Percentiles rank a stretch among this genome's conserved stretches.
Evolutionary conservation across 2,888 invertebrate genomes (phyloP).

Genomic region (Dryobotodes eremita): DNA sequence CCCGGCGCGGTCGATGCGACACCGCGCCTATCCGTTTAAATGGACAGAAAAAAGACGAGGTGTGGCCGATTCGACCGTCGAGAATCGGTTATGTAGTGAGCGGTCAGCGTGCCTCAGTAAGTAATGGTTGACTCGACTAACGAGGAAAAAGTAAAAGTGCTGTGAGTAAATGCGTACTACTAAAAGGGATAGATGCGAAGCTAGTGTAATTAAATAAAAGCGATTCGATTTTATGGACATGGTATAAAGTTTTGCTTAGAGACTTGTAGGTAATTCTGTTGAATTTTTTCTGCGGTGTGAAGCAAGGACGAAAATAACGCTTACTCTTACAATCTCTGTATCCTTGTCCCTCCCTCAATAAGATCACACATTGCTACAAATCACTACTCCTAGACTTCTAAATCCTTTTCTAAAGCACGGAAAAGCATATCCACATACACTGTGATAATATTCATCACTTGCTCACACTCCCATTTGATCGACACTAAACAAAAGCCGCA

Average conservation of each 20-base stretch:
- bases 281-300: background rate
- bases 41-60: conserved; percentile 81
- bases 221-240: conserved; percentile 3
- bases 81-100: conserved; percentile 62
- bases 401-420: conserved; percentile 11
- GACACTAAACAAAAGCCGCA: conserved; percentile 59
- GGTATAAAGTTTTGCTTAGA: background rate
- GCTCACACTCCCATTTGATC: conserved; percentile 51
- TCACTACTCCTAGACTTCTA: background rate
- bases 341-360: too few species aligned
- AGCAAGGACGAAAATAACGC: background rate
- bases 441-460: conserved; percentile 42
- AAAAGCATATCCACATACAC: background rate
- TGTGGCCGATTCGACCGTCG: conserved; percentile 71
- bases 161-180: conserved; percentile 29
- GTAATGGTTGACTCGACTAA: conserved; percentile 44
- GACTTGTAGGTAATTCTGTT: background rate
- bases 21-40: conserved; percentile 83
- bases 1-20: conserved; percentile 74
- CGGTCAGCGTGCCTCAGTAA: conserved; percentile 58
- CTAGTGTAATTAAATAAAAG: conserved; percentile 20
- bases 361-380: background rate
- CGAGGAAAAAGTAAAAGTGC: conserved; percentile 49
- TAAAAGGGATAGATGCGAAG: conserved; percentile 21
- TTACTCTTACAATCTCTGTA: background rate